Percentiles rank a stretch among this genome's conserved stretches.
Evolutionary conservation across 2,888 invertebrate species (phyloP).

Genomic region (Ctenicera cuprea): DNA sequence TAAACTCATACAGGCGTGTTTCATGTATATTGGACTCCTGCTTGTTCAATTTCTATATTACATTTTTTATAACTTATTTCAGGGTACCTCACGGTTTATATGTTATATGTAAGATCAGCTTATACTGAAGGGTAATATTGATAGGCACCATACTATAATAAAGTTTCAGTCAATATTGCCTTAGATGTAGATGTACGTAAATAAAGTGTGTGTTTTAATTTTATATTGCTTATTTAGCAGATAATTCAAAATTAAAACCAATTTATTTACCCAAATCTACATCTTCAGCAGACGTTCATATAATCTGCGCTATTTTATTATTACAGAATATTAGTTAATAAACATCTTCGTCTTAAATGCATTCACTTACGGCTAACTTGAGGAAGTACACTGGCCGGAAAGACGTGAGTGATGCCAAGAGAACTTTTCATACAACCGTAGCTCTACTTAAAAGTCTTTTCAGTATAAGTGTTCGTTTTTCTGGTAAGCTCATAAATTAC

Average conservation of each 20-base stretch:
- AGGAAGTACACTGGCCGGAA: neutral
- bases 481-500: conserved; percentile 47
- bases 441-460: conserved; percentile 39
- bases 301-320: too few species aligned
- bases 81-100: too few species aligned
- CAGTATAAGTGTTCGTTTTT: conserved; percentile 27
- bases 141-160: too few species aligned
- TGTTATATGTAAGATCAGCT: neutral
- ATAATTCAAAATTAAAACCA: too few species aligned
- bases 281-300: too few species aligned
- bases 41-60: conserved; percentile 23
- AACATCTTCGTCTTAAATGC: too few species aligned
- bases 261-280: too few species aligned
- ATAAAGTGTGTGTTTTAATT: too few species aligned
- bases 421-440: conserved; percentile 10
- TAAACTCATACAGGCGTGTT: conserved; percentile 11
- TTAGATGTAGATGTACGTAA: too few species aligned
- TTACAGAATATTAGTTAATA: too few species aligned
- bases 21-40: conserved; percentile 30
- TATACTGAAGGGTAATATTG: neutral
- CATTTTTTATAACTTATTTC: conserved; percentile 23
- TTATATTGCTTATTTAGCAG: too few species aligned
- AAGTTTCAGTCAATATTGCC: too few species aligned
- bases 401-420: conserved; percentile 10
- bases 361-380: neutral